Conservation (phyloP, 2,888 invertebrate genomes). For the Nephrotoma appendiculata region DNA sequence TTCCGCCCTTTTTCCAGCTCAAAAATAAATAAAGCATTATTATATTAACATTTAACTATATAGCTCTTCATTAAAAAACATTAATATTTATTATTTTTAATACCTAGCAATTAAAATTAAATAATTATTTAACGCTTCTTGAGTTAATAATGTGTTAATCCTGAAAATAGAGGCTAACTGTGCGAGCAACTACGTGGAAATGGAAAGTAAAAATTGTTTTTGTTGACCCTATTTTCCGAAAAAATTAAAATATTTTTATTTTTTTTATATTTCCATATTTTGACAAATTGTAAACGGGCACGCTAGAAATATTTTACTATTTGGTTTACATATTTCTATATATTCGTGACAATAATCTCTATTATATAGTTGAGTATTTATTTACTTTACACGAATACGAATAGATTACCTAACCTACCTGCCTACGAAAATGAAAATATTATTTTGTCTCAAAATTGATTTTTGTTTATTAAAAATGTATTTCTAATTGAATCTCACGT, state of each 20-base stretch:
- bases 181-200: neutral
- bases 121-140: neutral
- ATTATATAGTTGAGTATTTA: neutral
- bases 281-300: neutral
- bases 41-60: neutral
- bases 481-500: neutral
- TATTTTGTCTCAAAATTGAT: neutral
- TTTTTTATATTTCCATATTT: neutral
- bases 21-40: neutral
- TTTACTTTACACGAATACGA: neutral
- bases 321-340: neutral
- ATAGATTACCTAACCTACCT: neutral
- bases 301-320: neutral
- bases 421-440: neutral
- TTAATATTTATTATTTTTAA: neutral
- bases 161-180: neutral
- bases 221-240: neutral
- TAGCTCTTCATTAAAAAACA: neutral
- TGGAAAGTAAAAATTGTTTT: neutral
- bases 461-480: neutral
- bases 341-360: neutral
- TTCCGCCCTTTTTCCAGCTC: neutral
- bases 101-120: neutral
- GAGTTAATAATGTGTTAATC: neutral
- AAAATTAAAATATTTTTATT: neutral